Percentiles rank a stretch among this genome's conserved stretches.
Evolutionary conservation across 2,797 vertebrate genomes (phyloP).

Genomic region (Anguilla anguilla): DNA sequence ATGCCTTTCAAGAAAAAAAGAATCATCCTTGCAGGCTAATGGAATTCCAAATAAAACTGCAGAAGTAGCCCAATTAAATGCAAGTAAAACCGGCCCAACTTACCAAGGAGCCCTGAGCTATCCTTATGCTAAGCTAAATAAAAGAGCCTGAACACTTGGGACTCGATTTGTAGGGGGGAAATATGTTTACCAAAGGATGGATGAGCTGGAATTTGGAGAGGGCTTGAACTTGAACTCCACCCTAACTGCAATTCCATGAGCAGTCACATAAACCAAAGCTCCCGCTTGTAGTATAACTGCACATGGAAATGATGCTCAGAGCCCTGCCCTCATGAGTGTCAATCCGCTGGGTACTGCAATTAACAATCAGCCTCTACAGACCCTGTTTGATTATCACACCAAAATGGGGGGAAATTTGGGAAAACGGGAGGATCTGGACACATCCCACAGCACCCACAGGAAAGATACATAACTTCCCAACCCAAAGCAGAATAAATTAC

Average conservation of each 20-base stretch:
- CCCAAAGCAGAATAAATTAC: conserved; percentile 18
- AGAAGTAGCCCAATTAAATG: conserved; percentile 27
- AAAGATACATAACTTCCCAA: conserved; percentile 14
- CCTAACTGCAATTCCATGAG: neutral
- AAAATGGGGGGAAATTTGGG: conserved; percentile 15
- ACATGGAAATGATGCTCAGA: neutral
- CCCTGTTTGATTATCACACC: conserved; percentile 14
- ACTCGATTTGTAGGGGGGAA: neutral
- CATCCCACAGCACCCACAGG: conserved; percentile 23
- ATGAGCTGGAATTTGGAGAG: conserved; percentile 10
- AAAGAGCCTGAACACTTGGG: neutral
- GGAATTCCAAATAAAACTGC: conserved; percentile 53
- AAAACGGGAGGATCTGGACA: conserved; percentile 33
- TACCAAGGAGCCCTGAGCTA: conserved; percentile 10
- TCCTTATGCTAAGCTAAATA: neutral
- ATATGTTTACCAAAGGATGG: neutral
- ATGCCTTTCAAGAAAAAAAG: conserved; percentile 26
- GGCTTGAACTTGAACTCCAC: neutral
- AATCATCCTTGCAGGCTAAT: conserved; percentile 51
- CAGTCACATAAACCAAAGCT: neutral
- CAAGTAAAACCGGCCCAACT: conserved; percentile 5
- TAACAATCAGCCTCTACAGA: conserved; percentile 17
- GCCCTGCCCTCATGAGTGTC: conserved; percentile 33
- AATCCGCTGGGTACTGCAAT: conserved; percentile 34
- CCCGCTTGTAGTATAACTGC: neutral